phyloP scores from a whole-genome alignment of 2,888 invertebrate species.

The Cheilosia vernalis region DNA sequence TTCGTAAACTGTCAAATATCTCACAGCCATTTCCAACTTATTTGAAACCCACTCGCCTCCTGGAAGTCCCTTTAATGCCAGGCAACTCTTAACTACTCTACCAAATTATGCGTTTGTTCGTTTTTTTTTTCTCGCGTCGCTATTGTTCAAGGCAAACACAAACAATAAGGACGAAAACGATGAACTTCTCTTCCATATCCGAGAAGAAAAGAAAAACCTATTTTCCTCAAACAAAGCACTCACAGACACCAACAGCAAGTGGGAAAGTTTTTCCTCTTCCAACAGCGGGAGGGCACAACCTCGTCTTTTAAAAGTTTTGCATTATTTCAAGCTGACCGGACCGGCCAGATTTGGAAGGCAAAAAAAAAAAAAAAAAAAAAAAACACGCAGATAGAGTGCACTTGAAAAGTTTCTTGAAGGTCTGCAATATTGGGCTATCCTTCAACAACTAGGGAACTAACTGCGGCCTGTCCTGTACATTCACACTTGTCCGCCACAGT shows the following conservation, averaged over 20 bases:
- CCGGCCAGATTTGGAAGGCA: constrained; percentile 38
- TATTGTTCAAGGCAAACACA: constrained; percentile 9
- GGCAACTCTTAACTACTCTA: constrained; percentile 24
- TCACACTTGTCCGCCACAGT: constrained; percentile 40
- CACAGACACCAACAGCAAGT: constrained; percentile 27
- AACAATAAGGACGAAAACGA: constrained; percentile 25
- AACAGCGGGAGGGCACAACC: background rate
- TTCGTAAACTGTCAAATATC: background rate
- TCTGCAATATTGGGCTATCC: constrained; percentile 4
- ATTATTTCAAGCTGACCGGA: constrained; percentile 58
- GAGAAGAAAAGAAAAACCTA: constrained; percentile 13
- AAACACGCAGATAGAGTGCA: constrained; percentile 8
- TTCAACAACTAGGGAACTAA: background rate
- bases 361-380: background rate
- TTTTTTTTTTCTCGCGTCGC: constrained; percentile 2
- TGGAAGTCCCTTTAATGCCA: background rate
- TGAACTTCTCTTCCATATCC: background rate
- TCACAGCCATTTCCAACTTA: background rate
- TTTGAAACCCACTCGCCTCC: background rate
- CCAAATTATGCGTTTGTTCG: constrained; percentile 38
- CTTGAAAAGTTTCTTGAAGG: constrained; percentile 15
- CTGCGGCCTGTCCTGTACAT: constrained; percentile 43
- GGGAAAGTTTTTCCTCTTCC: constrained; percentile 42
- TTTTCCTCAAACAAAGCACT: constrained; percentile 17
- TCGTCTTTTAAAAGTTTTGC: constrained; percentile 46